Base-by-base conservation (phyloP, 30 jellyfish, hydroid and myxozoan genomes). In the Hydra vulgaris region DNA sequence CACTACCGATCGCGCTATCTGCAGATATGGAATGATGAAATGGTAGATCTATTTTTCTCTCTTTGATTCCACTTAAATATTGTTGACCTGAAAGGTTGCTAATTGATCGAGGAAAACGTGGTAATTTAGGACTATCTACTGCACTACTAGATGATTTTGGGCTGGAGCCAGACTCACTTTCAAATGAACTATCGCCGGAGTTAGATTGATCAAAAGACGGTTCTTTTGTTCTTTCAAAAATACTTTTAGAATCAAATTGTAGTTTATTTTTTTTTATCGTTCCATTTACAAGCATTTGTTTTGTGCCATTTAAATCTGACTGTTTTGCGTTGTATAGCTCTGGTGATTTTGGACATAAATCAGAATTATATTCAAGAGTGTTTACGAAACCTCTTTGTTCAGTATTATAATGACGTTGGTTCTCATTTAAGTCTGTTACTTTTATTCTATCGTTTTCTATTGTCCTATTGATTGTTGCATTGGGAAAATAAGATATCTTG, bases 1-100 rank as follows among this genome's bases (percentile, higher is more conserved):
- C 81, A 53, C 85, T 78, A 27, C 53, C 61, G 61, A 40, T 40
- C 61, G 61, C 76, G 26, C 76, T 21, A 69, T 21, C 27, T 69
- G 76, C 76, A 21, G 27, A 21, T 69, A 24, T 12, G 8, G 76
- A 21, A 21, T 69, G 27, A 8, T 21, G 76, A 24, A 3, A 21
- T 3, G 27, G 27, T 8, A 69, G 27, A 1, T 5, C 15, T 40
- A 5, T 40, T 5, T 40, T 40, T 40, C 61, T 40, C 5, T 40
- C 61, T 69, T 3, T 5, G 5, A 8, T 21, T 3, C 76, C 76
- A 69, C 15, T 69, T 69, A 21, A 5, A 69, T 21, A 21, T 69
- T 69, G 27, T 15, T 69, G 76, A 21, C 8, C 27, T 40, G 61
- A 40, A 40, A 40, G 61, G 61, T 40, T 40, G 61, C 61, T 40